Conservation (phyloP, 2,888 invertebrate species). For the Polydrusus cervinus region DNA sequence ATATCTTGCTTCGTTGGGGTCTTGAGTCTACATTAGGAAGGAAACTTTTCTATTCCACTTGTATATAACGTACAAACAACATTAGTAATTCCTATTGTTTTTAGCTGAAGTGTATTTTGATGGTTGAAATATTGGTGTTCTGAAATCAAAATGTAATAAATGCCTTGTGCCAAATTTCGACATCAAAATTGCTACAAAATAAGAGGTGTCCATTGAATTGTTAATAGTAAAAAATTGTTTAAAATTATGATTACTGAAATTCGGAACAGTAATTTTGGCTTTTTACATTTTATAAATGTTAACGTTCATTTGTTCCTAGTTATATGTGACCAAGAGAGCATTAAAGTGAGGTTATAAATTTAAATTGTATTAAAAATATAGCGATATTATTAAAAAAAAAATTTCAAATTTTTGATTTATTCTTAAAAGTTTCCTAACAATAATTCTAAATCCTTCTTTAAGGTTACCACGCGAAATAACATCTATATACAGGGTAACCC, state of each 20-base stretch:
- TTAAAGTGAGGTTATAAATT: neutral
- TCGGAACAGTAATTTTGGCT: conserved; percentile 31
- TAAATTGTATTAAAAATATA: no score
- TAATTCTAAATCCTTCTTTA: no score
- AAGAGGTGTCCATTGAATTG: conserved; percentile 13
- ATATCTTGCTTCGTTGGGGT: no score
- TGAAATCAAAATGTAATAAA: conserved; percentile 17
- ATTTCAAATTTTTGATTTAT: no score
- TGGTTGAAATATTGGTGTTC: conserved; percentile 8
- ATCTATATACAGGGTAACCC: no score
- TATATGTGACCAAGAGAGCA: conserved; percentile 10
- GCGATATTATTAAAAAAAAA: no score
- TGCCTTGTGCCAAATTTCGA: conserved; percentile 17
- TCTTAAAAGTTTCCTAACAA: no score
- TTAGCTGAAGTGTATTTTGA: conserved; percentile 1
- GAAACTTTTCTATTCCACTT: no score
- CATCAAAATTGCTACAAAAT: conserved; percentile 12
- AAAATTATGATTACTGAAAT: neutral
- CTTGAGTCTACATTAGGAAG: no score
- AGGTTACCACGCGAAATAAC: no score
- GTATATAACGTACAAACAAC: no score
- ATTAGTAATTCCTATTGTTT: neutral
- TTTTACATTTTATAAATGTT: conserved; percentile 36
- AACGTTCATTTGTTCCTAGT: conserved; percentile 34
- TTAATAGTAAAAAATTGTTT: conserved; percentile 3